These are phyloP conservation scores for Chymomyza procnemis DNA, from an alignment of 2,888 invertebrate species.

Conservation along the genomic window DNA sequence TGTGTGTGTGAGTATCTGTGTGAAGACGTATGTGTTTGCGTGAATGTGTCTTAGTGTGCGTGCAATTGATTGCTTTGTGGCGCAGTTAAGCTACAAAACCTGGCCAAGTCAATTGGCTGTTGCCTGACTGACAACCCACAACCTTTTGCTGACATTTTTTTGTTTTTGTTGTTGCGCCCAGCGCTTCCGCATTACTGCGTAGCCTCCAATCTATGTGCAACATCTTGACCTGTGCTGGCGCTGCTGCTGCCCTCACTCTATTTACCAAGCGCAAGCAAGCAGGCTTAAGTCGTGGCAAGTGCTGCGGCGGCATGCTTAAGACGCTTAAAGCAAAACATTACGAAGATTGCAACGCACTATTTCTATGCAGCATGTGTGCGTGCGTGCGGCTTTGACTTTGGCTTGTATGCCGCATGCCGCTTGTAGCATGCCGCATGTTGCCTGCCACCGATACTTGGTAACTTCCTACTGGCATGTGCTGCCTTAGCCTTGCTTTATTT, in stretches of 20 bases:
- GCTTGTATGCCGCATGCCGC: not conserved
- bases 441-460: not conserved
- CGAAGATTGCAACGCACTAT: slow-evolving; percentile 58
- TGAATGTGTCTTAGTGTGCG: slow-evolving; percentile 5
- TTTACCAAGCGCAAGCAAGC: slow-evolving; percentile 54
- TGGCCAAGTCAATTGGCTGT: slow-evolving; percentile 45
- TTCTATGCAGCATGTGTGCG: slow-evolving; percentile 4
- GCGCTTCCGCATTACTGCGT: slow-evolving; percentile 55
- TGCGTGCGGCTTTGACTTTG: slow-evolving; percentile 60
- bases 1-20: too few relatives aligned
- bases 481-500: slow-evolving; percentile 17
- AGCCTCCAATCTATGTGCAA: not conserved
- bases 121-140: slow-evolving; percentile 6
- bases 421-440: not conserved
- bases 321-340: slow-evolving; percentile 62
- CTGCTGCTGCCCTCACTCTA: slow-evolving; percentile 16
- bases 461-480: not conserved
- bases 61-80: not conserved
- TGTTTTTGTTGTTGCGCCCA: slow-evolving; percentile 5
- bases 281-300: slow-evolving; percentile 27
- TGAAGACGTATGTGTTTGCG: too few relatives aligned
- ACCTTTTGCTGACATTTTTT: slow-evolving; percentile 3
- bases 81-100: slow-evolving; percentile 8
- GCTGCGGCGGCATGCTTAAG: slow-evolving; percentile 49
- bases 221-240: not conserved